A percentile compares a stretch with the other conserved stretches of the same genome.
Evolutionary conservation across 2,888 invertebrate species (phyloP).

Genomic region (Cheilosia vernalis): DNA sequence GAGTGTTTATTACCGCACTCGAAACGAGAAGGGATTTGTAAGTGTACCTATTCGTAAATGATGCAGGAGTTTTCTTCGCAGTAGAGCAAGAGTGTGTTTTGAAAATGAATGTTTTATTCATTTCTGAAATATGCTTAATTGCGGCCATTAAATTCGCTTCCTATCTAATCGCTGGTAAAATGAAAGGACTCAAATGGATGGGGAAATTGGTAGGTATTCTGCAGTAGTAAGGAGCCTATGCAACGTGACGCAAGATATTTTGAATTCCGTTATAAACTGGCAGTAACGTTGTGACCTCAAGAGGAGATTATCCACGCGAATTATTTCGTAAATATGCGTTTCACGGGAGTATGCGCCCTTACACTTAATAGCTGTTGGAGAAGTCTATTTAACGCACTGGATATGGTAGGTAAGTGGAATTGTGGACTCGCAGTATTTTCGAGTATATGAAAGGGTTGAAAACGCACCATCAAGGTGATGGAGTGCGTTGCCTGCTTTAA

Average conservation of each 20-base stretch:
- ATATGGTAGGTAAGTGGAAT: too few species aligned
- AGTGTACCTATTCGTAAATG: conserved; percentile 2
- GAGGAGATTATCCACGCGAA: too few species aligned
- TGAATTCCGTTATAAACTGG: background rate
- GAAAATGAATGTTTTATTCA: conserved; percentile 24
- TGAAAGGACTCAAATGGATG: background rate
- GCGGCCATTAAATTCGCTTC: conserved; percentile 36
- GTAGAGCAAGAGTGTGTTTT: background rate
- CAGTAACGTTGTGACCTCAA: too few species aligned
- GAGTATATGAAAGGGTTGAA: background rate
- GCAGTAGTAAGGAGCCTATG: background rate
- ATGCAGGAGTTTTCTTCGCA: conserved; percentile 7
- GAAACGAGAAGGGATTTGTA: conserved; percentile 7
- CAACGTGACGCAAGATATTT: background rate
- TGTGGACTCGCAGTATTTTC: too few species aligned
- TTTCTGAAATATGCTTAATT: conserved; percentile 45
- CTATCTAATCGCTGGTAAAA: conserved; percentile 1
- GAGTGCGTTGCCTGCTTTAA: too few species aligned
- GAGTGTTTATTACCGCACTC: conserved; percentile 20
- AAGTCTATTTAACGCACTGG: too few species aligned
- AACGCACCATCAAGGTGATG: too few species aligned
- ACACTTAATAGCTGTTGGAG: too few species aligned
- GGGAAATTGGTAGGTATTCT: too few species aligned
- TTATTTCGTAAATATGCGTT: too few species aligned
- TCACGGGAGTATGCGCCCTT: too few species aligned